Conservation (phyloP, 2,113 vertebrate species). For the Proterorhinus semilunaris region DNA sequence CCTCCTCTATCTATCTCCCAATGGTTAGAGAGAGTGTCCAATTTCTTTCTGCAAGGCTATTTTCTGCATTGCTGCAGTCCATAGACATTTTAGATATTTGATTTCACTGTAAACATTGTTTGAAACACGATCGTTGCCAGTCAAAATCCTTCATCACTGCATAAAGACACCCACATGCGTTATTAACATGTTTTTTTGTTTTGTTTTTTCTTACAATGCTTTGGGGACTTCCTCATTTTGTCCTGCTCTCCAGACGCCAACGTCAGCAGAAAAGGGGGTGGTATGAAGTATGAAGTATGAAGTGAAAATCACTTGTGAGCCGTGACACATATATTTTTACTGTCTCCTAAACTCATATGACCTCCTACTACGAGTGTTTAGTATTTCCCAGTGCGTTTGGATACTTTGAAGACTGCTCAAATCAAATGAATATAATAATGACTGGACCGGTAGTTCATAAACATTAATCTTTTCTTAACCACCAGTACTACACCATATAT, state of each 20-base stretch:
- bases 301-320: not conserved
- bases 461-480: no score
- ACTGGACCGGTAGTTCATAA: not conserved
- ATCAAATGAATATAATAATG: not conserved
- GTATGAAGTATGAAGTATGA: not conserved
- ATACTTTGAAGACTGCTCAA: not conserved
- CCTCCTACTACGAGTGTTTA: not conserved
- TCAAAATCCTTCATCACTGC: constrained; percentile 14
- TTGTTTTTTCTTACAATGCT: no score
- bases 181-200: not conserved
- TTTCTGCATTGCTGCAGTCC: constrained; percentile 11
- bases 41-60: constrained; percentile 32
- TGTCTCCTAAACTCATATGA: not conserved
- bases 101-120: constrained; percentile 28
- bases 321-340: not conserved
- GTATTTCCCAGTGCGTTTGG: not conserved
- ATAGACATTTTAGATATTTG: constrained; percentile 32
- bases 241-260: not conserved
- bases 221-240: constrained; percentile 1
- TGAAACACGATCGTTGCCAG: constrained; percentile 33
- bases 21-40: constrained; percentile 10
- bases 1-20: not conserved
- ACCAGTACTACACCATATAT: no score
- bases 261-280: constrained; percentile 27
- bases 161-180: constrained; percentile 6